These are phyloP conservation scores for Drosophila cyrtoloma DNA, from an alignment of 2,888 invertebrate genomes.

Conservation along the genomic window DNA sequence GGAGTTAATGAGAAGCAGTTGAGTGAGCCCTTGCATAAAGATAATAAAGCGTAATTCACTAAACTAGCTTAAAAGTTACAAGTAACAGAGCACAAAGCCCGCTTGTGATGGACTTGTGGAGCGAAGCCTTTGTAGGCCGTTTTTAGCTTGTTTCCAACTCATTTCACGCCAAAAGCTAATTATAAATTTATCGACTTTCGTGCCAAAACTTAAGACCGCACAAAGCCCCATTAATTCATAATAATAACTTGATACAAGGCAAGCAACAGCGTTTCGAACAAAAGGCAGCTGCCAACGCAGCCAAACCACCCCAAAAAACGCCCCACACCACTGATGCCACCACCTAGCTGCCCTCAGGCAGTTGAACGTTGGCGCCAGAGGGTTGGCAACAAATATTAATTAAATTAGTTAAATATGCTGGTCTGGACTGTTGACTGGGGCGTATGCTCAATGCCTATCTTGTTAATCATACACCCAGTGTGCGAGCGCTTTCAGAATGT, in stretches of 20 bases:
- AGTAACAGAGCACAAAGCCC: background rate
- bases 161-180: slow-evolving; percentile 65
- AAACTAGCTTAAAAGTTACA: slow-evolving; percentile 2
- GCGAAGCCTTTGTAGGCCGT: slow-evolving; percentile 16
- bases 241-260: slow-evolving; percentile 62
- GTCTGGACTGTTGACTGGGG: slow-evolving; percentile 6
- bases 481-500: slow-evolving; percentile 1
- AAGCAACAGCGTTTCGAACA: slow-evolving; percentile 28
- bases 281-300: background rate
- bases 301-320: background rate
- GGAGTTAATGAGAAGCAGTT: background rate
- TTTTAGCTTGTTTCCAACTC: slow-evolving; percentile 37
- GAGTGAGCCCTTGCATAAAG: background rate
- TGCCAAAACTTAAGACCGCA: slow-evolving; percentile 62
- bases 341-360: background rate
- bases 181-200: slow-evolving; percentile 72
- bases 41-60: background rate
- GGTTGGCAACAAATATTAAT: slow-evolving; percentile 54
- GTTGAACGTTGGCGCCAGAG: slow-evolving; percentile 17
- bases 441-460: slow-evolving; percentile 36
- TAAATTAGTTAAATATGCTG: slow-evolving; percentile 64
- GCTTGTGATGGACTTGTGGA: background rate
- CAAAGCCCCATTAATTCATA: slow-evolving; percentile 67
- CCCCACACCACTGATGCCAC: background rate
- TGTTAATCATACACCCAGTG: slow-evolving; percentile 49